Evolutionary conservation across 2,113 vertebrate genomes (phyloP).

Genomic region (Ptilorrhoa leucosticta): DNA sequence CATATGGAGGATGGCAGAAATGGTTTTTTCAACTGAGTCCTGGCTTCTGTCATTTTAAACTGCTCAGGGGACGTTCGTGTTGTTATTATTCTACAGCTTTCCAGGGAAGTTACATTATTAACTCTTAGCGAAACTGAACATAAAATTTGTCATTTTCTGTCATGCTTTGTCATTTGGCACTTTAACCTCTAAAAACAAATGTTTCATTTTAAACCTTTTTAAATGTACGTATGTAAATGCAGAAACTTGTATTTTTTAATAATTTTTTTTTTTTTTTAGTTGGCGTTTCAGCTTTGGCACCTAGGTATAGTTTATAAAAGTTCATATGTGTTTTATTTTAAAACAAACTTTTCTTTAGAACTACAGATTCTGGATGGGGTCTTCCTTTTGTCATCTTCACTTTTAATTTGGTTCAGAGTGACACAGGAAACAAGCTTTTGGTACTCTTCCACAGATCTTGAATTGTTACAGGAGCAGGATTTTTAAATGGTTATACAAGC

Average conservation of each 20-base stretch:
- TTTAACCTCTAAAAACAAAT: neutral
- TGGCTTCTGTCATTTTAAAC: neutral
- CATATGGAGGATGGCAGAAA: neutral
- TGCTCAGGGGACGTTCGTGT: accelerated
- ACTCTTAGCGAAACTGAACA: neutral
- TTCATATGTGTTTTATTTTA: neutral
- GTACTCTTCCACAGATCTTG: neutral
- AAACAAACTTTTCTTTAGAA: neutral
- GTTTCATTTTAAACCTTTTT: neutral
- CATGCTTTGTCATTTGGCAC: neutral
- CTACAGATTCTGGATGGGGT: neutral
- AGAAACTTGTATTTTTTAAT: neutral
- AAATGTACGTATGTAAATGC: neutral
- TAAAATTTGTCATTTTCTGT: neutral
- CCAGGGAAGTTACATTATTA: neutral
- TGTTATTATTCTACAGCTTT: neutral
- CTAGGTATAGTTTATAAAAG: neutral
- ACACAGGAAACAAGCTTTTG: neutral
- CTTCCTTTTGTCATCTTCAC: neutral
- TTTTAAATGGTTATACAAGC: neutral
- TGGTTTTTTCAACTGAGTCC: neutral
- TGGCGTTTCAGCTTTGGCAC: neutral
- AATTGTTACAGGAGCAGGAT: neutral
- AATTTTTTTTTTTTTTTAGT: neutral
- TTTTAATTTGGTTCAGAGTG: neutral